Base-by-base conservation (phyloP, 2,797 vertebrate species). In the Danio albolineatus region DNA sequence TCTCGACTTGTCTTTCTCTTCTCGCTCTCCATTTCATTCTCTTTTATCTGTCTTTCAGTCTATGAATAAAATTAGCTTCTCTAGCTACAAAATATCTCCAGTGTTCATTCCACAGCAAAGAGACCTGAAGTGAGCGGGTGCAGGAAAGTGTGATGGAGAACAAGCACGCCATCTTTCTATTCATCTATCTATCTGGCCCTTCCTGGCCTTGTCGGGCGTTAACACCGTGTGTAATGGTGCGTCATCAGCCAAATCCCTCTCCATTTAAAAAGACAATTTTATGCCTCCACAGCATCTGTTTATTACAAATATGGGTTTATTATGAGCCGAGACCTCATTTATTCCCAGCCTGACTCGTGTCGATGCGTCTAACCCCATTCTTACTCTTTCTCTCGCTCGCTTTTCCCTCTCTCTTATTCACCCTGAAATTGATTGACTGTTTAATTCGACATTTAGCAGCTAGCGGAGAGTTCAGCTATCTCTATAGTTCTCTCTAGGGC, bases 161-260 rank as follows among this genome's bases (percentile, higher is more conserved):
- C 56, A 74, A 73, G 21, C 19, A 10, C 53, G 77, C 17, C 76
- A 43, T 78, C 66, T 72, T 56, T 71, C 53, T 81, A 6, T 66
- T 76, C 43, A 56, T 73, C 54, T 76, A 12, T 84, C 51, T 64
- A 43, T 82, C 59, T 80, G 21, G 51, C 51, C 41, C 38, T 56
- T 48, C 51, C 44, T 48, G 54, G 53, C 46, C 54, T 54, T 56
- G 76, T 79, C 67, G 5, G 74, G 59, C 28, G 44, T 49, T 41
- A 69, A 65, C 54, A 61, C 56, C 43, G 64, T 74, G 76, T 74
- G 60, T 64, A 82, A 77, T 76, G 70, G 59, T 78, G 69, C 62
- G 19, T 82, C 78, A 75, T 80, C 76, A 82, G 73, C 59, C 85
- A 80, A 84, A 86, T 83, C 81, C 74, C 73, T 82, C 56, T 77